Conservation (phyloP, 2,113 vertebrate genomes). For the Passer montanus region DNA sequence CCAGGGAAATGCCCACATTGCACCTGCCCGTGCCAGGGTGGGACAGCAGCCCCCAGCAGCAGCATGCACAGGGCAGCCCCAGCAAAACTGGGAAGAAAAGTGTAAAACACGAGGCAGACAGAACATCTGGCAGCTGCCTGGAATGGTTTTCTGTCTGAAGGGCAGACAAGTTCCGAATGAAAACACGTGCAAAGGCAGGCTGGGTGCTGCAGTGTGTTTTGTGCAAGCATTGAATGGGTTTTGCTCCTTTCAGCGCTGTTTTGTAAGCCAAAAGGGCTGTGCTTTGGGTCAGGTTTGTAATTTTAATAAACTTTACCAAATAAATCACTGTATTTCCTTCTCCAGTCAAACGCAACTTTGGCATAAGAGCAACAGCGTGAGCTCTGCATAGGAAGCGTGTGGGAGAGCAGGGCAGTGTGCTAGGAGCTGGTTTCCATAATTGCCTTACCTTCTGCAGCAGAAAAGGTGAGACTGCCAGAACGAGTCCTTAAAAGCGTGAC, state of each 20-base stretch:
- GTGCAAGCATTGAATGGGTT: not conserved
- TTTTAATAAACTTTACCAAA: slow-evolving; percentile 21
- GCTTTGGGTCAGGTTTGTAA: slow-evolving; percentile 13
- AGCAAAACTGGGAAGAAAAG: slow-evolving; percentile 35
- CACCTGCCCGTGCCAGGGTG: rapidly evolving
- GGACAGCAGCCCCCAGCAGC: not conserved
- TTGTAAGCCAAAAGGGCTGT: not conserved
- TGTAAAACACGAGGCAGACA: slow-evolving; percentile 74
- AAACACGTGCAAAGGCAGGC: slow-evolving; percentile 60
- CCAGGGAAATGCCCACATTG: not conserved
- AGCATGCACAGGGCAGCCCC: not conserved
- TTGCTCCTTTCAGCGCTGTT: not conserved
- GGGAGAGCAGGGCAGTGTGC: not conserved
- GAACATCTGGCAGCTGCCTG: slow-evolving; percentile 79
- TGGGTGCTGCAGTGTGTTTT: not conserved
- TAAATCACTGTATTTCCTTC: slow-evolving; percentile 12
- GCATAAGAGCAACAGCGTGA: not conserved
- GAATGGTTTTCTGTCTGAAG: slow-evolving; percentile 77
- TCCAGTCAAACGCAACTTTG: not conserved
- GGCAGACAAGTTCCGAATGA: slow-evolving; percentile 66
- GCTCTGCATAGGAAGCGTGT: not conserved
- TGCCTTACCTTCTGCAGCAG: not conserved
- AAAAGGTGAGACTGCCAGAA: not conserved
- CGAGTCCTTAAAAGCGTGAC: not conserved
- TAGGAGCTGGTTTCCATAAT: not conserved